These are phyloP conservation scores for Cryptotis parvus DNA, from an alignment of 2,113 vertebrate genomes.

Conservation along the genomic window DNA sequence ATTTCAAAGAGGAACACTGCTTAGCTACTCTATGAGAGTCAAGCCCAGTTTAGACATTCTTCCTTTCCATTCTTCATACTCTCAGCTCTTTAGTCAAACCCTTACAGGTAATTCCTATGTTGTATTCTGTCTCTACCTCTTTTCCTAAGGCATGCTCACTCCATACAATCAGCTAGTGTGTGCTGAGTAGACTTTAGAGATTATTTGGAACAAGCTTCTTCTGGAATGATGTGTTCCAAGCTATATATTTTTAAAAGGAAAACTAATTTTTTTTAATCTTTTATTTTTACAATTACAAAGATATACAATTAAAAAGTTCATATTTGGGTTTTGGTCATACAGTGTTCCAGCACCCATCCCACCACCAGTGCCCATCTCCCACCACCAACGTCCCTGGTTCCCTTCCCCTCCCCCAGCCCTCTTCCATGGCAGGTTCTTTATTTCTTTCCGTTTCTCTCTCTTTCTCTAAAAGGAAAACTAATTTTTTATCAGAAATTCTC, in stretches of 20 bases:
- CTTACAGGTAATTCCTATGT: background rate
- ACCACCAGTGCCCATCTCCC: too few species aligned
- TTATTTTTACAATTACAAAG: too few species aligned
- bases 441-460: too few species aligned
- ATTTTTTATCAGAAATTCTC: slow-evolving; percentile 39
- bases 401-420: too few species aligned
- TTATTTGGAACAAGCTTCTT: slow-evolving; percentile 51
- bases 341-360: too few species aligned
- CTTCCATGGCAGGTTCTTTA: too few species aligned
- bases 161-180: background rate
- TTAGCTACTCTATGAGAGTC: background rate
- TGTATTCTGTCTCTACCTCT: background rate
- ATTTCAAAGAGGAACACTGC: background rate
- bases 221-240: background rate
- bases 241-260: background rate
- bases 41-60: background rate
- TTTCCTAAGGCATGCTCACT: background rate
- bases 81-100: slow-evolving; percentile 11
- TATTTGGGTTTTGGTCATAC: too few species aligned
- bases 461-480: background rate
- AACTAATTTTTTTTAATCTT: slow-evolving; percentile 48
- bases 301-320: too few species aligned
- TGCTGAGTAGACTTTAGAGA: background rate
- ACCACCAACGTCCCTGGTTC: too few species aligned
- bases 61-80: background rate